Conservation (phyloP, 1,140 invertebrate genomes). For the Orchesella cincta region DNA sequence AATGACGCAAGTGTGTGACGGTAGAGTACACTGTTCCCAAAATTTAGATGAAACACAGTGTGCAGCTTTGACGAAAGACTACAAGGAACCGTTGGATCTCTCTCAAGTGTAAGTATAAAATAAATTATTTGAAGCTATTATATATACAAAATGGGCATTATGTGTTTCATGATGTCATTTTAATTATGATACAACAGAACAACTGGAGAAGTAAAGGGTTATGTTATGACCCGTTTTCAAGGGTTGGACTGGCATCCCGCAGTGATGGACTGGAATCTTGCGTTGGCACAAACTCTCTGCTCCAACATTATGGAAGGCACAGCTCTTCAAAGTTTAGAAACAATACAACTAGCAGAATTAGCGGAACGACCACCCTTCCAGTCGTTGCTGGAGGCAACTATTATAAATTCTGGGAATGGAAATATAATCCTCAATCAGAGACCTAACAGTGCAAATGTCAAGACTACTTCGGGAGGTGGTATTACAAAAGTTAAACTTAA, state of each 20-base stretch:
- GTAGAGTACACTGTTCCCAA: background rate
- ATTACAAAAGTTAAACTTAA: too few species aligned
- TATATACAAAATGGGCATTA: slow-evolving; percentile 12
- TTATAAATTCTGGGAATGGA: too few species aligned
- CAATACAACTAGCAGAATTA: background rate
- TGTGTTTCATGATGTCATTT: background rate
- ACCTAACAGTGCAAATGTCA: too few species aligned
- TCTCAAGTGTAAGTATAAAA: background rate
- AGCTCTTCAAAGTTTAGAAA: background rate
- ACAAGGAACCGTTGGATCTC: background rate
- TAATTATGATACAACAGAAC: background rate
- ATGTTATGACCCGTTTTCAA: background rate
- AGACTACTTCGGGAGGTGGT: too few species aligned
- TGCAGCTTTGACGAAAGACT: background rate
- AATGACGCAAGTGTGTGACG: background rate
- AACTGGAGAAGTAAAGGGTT: slow-evolving; percentile 4
- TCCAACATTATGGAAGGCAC: background rate
- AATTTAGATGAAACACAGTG: background rate
- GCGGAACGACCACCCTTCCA: background rate
- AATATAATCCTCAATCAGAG: too few species aligned
- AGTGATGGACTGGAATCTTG: background rate
- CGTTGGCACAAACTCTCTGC: background rate
- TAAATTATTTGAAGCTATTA: background rate
- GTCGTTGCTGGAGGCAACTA: too few species aligned
- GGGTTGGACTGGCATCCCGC: background rate